Conservation (phyloP, 2,888 invertebrate genomes). For the Scaptomyza flava region DNA sequence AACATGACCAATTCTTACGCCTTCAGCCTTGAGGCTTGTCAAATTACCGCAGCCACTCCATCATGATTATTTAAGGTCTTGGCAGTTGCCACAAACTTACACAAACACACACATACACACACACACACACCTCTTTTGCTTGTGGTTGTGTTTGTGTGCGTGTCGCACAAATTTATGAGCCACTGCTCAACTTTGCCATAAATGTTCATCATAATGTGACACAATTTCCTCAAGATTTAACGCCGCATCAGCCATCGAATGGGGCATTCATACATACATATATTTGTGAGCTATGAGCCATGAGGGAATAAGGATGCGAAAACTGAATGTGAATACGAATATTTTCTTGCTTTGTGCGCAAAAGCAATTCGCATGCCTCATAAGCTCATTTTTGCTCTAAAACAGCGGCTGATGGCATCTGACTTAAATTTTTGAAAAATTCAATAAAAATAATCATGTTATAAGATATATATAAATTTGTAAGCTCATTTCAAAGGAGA, state of each 20-base stretch:
- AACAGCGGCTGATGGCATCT: conserved; percentile 41
- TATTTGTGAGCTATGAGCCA: conserved; percentile 8
- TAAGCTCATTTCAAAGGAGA: conserved; percentile 10
- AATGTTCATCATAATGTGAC: conserved; percentile 79
- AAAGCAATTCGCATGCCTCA: conserved; percentile 58
- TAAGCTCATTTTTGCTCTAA: conserved; percentile 50
- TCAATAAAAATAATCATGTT: conserved; percentile 55
- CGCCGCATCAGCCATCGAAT: conserved; percentile 60
- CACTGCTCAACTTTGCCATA: conserved; percentile 68
- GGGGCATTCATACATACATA: conserved; percentile 8
- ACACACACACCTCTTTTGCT: neutral
- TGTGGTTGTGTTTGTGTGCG: conserved; percentile 1
- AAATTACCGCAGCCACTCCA: conserved; percentile 73
- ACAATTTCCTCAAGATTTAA: conserved; percentile 78
- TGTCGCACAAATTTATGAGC: conserved; percentile 66
- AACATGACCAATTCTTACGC: conserved; percentile 15
- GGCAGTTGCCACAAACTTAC: conserved; percentile 31
- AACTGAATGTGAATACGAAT: neutral
- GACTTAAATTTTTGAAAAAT: conserved; percentile 70
- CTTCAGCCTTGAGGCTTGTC: conserved; percentile 58
- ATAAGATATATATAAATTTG: conserved; percentile 28
- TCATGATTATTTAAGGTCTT: conserved; percentile 62
- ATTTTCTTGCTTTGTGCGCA: conserved; percentile 35
- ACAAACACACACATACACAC: neutral
- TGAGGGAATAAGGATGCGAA: conserved; percentile 7